Evolutionary conservation across 2,113 vertebrate species (phyloP), one percentile per base, ranked within the genome.

Genomic region (Malurus melanocephalus): DNA sequence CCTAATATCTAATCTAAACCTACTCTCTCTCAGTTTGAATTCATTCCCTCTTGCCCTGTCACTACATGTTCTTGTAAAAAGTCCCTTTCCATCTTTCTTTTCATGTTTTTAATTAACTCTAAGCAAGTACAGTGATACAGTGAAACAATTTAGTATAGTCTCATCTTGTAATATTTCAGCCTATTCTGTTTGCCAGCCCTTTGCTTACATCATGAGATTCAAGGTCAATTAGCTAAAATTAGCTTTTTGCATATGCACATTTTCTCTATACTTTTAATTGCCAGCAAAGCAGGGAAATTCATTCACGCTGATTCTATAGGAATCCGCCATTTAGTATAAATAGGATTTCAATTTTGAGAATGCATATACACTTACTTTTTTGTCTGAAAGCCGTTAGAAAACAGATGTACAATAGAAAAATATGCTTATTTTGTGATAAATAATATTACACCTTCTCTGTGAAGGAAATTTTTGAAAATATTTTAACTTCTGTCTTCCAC

Each of bases 211-310:
- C 88, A 85, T 88, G 85, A 94, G 93, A 76, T 88, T 97, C 84
- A 97, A 98, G 97, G 97, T 98, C 96, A 88, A 87, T 93, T 97
- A 96, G 93, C 95, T 97, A 97, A 97, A 98, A 97, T 98, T 96
- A 98, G 91, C 94, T 95, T 93, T 90, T 80, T 80, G n/a, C n/a
- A n/a, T n/a, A 96, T 93, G 84, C 92, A 79, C 69, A 87, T 94
- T 96, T 96, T 95, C 82, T 82, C 95, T 93, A 69, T 84, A 80
- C 85, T 95, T 96, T 94, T 85, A 83, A 96, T 89, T 96, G 95
- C 95, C 96, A 98, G 95, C 97, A 97, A 96, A 97, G 97, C 87
- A 55, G 71, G 12, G 94, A 95, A 93, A 77, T 88, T 97, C 95
- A 40, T 93, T 92, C 89, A 85, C 93, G 82, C 72, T 56, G 45